Conservation (phyloP, 2,113 vertebrate species). For the Coptodon rendalli region DNA sequence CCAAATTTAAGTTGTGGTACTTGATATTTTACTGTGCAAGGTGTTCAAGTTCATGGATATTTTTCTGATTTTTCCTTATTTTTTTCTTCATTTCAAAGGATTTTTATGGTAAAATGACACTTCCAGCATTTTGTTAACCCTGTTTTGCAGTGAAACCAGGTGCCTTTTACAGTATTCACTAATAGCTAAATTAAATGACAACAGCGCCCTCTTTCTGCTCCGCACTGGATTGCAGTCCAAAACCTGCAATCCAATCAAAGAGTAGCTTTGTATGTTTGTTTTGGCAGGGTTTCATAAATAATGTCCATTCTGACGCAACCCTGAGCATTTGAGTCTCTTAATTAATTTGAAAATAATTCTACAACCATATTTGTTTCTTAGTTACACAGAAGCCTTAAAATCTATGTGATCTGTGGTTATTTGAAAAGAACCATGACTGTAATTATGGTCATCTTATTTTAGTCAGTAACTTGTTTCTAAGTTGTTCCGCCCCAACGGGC, state of each 20-base stretch:
- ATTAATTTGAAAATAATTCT: neutral
- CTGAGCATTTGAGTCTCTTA: neutral
- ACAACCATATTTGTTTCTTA: neutral
- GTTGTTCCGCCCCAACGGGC: neutral
- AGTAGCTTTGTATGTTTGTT: neutral
- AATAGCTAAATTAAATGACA: neutral
- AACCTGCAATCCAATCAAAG: neutral
- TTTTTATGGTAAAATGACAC: neutral
- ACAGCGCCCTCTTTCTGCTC: neutral
- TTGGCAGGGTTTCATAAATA: neutral
- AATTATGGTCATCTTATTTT: neutral
- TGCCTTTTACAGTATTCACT: neutral
- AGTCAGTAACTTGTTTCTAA: neutral
- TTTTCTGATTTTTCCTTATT: neutral
- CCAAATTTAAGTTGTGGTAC: neutral
- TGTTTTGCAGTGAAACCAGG: neutral
- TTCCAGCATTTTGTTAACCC: neutral
- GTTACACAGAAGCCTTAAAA: neutral
- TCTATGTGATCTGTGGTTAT: neutral
- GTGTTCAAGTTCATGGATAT: neutral
- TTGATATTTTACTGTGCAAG: neutral
- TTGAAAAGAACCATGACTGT: neutral
- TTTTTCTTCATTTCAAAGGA: neutral
- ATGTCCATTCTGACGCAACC: accelerated
- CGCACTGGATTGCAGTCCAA: neutral